Base-by-base conservation (phyloP, 1,140 invertebrate genomes). In the Euwallacea fornicatus region DNA sequence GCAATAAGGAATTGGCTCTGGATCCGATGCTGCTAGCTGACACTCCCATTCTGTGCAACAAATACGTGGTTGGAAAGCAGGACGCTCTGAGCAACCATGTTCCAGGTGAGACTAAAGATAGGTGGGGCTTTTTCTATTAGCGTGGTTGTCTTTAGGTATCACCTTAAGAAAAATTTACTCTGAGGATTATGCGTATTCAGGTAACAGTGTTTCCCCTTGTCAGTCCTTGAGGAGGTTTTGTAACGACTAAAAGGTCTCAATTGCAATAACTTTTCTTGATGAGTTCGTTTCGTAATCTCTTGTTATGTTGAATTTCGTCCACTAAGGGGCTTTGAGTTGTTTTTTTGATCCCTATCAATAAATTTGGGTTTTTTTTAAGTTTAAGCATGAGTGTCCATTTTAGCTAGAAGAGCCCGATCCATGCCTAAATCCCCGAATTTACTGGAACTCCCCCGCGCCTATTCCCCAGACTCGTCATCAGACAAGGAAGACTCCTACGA, bases 21-120 rank as follows among this genome's bases (percentile, higher is more conserved):
- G 80, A 82, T 58, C 77, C 77, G 0, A 68, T 75, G 7, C 7
- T 75, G 15, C 77, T 83, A 56, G 83, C 85, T 43, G 85, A 85
- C 65, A 85, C 85, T 4, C 86, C 89, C 0, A 87, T 91, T n/a
- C 82, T 90, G 21, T 90, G 86, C 76, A 91, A 92, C 75, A 88
- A 86, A 75, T 91, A 91, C 77, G 90, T 88, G 0, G 77, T 90
- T 53, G 87, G 89, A 43, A 84, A 86, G 59, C 81, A 86, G 7
- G 87, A 86, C 47, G 69, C 75, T 10, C 68, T 71, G 21, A 44
- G 66, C 11, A 74, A 73, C 66, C 73, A 71, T n/a, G 63, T 75
- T 64, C 75, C 74, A 75, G 74, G 74, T 75, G 68, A 63, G 58
- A 33, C 16, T 44, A 56, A 9, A 13, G 8, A 16, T 56, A 56